Evolutionary conservation across 2,797 vertebrate species (phyloP).

Genomic region (Hippocampus kuda): DNA sequence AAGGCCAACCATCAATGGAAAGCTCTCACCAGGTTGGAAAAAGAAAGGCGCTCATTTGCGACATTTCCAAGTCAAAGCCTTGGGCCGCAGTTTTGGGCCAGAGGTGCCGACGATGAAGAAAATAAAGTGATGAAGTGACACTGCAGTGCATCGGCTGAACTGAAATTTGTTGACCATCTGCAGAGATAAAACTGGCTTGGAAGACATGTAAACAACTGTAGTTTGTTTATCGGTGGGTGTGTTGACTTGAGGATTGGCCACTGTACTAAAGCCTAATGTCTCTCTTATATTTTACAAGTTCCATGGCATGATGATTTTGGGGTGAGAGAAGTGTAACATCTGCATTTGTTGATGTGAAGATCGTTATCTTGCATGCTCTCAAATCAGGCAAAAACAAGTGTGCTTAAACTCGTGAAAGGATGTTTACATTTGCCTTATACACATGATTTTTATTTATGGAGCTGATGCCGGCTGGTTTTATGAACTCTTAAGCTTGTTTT

Average conservation of each 20-base stretch:
- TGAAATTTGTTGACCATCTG: slow-evolving; percentile 29
- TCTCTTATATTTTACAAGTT: not conserved
- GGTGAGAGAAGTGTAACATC: not conserved
- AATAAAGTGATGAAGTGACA: slow-evolving; percentile 1
- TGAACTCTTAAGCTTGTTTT: not conserved
- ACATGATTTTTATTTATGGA: not conserved
- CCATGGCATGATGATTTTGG: not conserved
- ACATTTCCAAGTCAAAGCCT: slow-evolving; percentile 47
- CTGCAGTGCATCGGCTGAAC: slow-evolving; percentile 20
- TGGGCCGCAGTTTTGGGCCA: slow-evolving; percentile 22
- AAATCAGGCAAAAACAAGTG: not conserved
- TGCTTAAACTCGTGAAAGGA: not conserved
- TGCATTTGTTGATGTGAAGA: not conserved
- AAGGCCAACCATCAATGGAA: slow-evolving; percentile 46
- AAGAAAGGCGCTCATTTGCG: slow-evolving; percentile 24
- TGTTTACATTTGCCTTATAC: not conserved
- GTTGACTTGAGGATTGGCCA: not conserved
- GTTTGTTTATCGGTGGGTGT: slow-evolving; percentile 6
- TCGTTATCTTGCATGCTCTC: not conserved
- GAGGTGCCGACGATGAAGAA: slow-evolving; percentile 15
- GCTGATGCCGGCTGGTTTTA: not conserved
- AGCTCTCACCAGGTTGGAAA: slow-evolving; percentile 20
- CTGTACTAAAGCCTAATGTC: not conserved
- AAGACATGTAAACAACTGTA: slow-evolving; percentile 21
- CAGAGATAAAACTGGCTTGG: slow-evolving; percentile 26